These are phyloP conservation scores for Aporophyla nigra DNA, from an alignment of 2,888 invertebrate genomes.

Conservation along the genomic window DNA sequence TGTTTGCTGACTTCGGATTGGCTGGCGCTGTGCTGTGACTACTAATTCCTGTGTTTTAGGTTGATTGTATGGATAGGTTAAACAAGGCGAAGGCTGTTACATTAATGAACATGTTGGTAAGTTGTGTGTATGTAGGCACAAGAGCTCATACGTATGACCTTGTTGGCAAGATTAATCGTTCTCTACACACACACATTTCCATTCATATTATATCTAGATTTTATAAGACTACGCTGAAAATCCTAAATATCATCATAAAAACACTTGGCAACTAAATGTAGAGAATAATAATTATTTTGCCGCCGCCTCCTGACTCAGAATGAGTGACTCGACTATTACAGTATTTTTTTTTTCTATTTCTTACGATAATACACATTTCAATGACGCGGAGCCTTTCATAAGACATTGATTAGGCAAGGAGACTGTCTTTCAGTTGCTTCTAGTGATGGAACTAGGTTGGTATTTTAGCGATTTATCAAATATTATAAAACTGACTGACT, in stretches of 20 bases:
- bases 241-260: conserved; percentile 36
- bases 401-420: conserved; percentile 41
- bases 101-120: conserved; percentile 8
- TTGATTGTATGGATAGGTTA: conserved; percentile 22
- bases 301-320: conserved; percentile 50
- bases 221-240: conserved; percentile 14
- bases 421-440: conserved; percentile 22
- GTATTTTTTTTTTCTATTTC: conserved; percentile 28
- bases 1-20: conserved; percentile 25
- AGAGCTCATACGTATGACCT: conserved; percentile 24
- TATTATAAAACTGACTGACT: neutral
- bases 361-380: conserved; percentile 45
- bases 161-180: conserved; percentile 30
- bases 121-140: conserved; percentile 6
- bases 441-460: conserved; percentile 14
- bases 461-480: conserved; percentile 9
- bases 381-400: conserved; percentile 43
- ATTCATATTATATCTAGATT: conserved; percentile 23
- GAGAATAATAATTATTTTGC: conserved; percentile 52
- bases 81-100: neutral
- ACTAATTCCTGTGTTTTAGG: conserved; percentile 26
- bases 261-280: conserved; percentile 54
- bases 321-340: conserved; percentile 39
- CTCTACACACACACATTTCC: neutral
- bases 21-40: conserved; percentile 29